Evolutionary conservation across 2,888 invertebrate genomes (phyloP).

Genomic region (Opisthograptis luteolata): DNA sequence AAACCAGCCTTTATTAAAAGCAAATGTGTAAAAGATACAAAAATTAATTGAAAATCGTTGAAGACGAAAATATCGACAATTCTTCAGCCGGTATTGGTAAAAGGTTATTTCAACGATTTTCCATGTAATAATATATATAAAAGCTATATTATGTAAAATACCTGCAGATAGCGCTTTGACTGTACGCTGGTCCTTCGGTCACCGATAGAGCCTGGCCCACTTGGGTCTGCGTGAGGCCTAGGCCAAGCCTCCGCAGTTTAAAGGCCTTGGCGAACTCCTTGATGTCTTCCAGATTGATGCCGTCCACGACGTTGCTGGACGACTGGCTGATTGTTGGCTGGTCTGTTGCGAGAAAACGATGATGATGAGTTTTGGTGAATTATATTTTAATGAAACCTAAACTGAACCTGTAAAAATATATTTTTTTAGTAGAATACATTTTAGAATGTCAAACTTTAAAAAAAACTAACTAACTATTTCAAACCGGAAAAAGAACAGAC

Average conservation of each 20-base stretch:
- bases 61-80: too few relatives aligned
- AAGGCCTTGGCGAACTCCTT: slow-evolving; percentile 99
- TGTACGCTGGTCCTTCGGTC: slow-evolving; percentile 98
- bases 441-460: too few relatives aligned
- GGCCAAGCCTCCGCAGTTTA: slow-evolving; percentile 95
- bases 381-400: too few relatives aligned
- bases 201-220: slow-evolving; percentile 98
- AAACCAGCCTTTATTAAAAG: too few relatives aligned
- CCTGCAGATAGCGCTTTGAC: slow-evolving; percentile 99
- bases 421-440: too few relatives aligned
- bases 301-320: slow-evolving; percentile 97
- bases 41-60: slow-evolving; percentile 10
- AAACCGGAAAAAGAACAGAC: too few relatives aligned
- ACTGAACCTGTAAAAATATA: too few relatives aligned
- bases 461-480: too few relatives aligned
- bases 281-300: slow-evolving; percentile 98
- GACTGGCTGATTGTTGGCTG: slow-evolving; percentile 97
- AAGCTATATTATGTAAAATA: too few relatives aligned
- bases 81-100: too few relatives aligned
- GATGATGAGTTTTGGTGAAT: too few relatives aligned
- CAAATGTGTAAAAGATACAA: too few relatives aligned
- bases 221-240: slow-evolving; percentile 98
- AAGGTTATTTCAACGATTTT: slow-evolving; percentile 4
- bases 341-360: slow-evolving; percentile 81
- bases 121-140: neutral